Conservation (phyloP, 2,888 invertebrate genomes). For the Smittia sp. region DNA sequence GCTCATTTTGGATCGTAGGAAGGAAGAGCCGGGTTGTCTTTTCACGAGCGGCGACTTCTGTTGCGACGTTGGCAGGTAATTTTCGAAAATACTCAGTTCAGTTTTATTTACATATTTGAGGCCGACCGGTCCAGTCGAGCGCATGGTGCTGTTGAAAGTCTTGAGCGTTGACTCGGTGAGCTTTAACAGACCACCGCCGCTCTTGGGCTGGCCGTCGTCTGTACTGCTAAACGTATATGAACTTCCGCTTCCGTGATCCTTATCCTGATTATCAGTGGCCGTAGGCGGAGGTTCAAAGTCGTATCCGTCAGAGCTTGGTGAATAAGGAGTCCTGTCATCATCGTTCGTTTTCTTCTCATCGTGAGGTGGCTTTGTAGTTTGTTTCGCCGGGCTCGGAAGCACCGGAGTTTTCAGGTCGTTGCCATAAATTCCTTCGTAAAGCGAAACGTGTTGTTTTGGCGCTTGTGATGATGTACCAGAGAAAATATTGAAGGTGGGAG, state of each 20-base stretch:
- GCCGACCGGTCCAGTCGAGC: conserved; percentile 6
- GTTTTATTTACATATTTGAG: conserved; percentile 36
- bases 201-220: neutral
- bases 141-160: conserved; percentile 29
- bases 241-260: conserved; percentile 47
- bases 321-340: conserved; percentile 82
- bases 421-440: conserved; percentile 31
- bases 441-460: conserved; percentile 45
- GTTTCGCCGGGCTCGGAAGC: conserved; percentile 11
- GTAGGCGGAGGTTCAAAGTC: conserved; percentile 79
- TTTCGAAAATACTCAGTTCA: conserved; percentile 39
- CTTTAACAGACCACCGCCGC: neutral
- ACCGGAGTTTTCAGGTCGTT: conserved; percentile 27
- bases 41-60: conserved; percentile 37
- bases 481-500: conserved; percentile 57
- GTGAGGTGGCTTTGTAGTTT: conserved; percentile 5
- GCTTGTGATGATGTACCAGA: conserved; percentile 61
- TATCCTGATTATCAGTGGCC: conserved; percentile 45
- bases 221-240: conserved; percentile 19
- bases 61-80: conserved; percentile 31
- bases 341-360: conserved; percentile 55
- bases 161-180: conserved; percentile 34
- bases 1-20: conserved; percentile 32
- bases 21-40: conserved; percentile 10
- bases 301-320: conserved; percentile 84